Evolutionary conservation across 2,113 vertebrate genomes (phyloP).

Genomic region (Anhinga anhinga): DNA sequence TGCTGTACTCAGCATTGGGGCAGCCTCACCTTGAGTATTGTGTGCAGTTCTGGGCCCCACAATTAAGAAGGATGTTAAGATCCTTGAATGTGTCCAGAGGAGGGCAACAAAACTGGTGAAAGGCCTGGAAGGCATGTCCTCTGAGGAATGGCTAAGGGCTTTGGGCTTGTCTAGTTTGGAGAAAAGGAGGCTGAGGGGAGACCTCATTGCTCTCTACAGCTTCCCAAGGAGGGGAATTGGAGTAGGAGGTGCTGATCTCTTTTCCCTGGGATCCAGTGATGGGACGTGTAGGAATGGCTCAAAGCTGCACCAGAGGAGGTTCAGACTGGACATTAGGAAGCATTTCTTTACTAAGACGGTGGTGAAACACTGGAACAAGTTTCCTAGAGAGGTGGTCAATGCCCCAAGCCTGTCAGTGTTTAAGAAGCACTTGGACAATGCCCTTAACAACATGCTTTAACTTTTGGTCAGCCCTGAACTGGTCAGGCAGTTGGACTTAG

Average conservation of each 20-base stretch:
- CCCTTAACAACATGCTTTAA: neutral
- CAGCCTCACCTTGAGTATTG: neutral
- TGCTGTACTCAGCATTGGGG: fast-evolving
- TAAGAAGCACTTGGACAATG: neutral
- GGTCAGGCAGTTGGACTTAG: neutral
- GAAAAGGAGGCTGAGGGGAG: neutral
- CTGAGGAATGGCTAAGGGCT: neutral
- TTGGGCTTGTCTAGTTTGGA: neutral
- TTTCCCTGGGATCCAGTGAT: neutral
- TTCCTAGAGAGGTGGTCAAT: neutral
- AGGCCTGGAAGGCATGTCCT: neutral
- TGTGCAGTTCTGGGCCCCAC: too few species aligned
- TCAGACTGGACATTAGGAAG: neutral
- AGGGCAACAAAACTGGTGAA: neutral
- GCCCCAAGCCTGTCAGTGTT: neutral
- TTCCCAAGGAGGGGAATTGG: neutral
- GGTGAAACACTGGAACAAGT: neutral
- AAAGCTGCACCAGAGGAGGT: neutral
- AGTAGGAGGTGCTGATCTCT: neutral
- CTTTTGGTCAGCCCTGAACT: neutral
- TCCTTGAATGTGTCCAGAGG: neutral
- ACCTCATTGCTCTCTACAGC: neutral
- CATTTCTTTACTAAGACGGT: neutral
- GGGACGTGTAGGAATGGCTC: fast-evolving
- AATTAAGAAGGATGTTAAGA: too few species aligned